phyloP scores from a whole-genome alignment of 92 coral and sea anemone genomes.

The Micromussa lordhowensis region DNA sequence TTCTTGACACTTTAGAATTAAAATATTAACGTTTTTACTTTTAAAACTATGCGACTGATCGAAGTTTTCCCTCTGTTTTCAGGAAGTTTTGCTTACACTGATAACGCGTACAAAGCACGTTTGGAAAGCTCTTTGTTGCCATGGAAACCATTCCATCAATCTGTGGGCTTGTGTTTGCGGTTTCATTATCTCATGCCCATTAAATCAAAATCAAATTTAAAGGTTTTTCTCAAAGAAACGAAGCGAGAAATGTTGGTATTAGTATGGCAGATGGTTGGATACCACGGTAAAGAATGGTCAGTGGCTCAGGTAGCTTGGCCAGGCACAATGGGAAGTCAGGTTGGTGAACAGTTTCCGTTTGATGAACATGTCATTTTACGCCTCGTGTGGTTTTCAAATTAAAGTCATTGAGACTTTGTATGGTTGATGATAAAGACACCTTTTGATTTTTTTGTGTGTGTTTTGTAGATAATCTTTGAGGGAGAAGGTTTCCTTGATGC shows the following conservation, averaged over 20 bases:
- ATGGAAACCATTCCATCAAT: slow-evolving; percentile 27
- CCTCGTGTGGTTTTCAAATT: no score
- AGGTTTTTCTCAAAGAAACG: slow-evolving; percentile 1
- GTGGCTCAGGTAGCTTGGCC: slow-evolving; percentile 29
- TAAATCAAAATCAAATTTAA: slow-evolving; percentile 19
- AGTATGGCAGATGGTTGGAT: slow-evolving; percentile 28
- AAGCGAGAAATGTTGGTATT: background rate
- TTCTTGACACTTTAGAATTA: no score
- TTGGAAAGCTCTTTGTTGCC: slow-evolving; percentile 12
- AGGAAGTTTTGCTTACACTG: slow-evolving; percentile 21
- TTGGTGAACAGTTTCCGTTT: background rate
- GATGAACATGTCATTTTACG: no score
- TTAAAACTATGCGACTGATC: background rate
- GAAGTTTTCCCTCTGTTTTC: background rate
- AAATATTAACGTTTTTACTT: background rate
- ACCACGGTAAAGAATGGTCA: slow-evolving; percentile 42
- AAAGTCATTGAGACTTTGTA: no score
- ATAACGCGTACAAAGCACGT: slow-evolving; percentile 17
- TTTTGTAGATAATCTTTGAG: slow-evolving; percentile 27
- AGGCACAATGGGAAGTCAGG: slow-evolving; percentile 2
- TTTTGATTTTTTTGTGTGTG: no score
- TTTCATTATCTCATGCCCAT: slow-evolving; percentile 13
- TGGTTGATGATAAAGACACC: no score
- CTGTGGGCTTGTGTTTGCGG: slow-evolving; percentile 39
- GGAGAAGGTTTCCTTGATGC: slow-evolving; percentile 25